A percentile compares a stretch with the other conserved stretches of the same genome.
phyloP scores from a whole-genome alignment of 1,140 invertebrate genomes.

The Aphelinus certus region DNA sequence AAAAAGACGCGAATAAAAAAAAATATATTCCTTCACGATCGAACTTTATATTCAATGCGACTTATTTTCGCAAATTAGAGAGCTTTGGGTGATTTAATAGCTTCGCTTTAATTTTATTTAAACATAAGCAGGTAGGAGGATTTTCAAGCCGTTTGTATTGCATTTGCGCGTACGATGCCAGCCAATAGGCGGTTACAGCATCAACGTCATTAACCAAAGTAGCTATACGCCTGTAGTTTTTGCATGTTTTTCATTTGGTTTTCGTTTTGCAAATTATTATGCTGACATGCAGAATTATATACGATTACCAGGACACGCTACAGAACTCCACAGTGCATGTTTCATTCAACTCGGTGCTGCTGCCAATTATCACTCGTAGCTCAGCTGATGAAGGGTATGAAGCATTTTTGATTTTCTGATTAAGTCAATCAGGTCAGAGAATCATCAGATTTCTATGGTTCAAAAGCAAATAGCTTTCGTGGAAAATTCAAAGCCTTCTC shows the following conservation, averaged over 20 bases:
- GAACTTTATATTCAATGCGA: slow-evolving; percentile 21
- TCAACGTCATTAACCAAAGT: background rate
- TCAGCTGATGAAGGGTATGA: background rate
- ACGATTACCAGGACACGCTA: slow-evolving; percentile 15
- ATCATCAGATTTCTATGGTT: too few species aligned
- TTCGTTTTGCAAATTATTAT: background rate
- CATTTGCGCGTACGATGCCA: background rate
- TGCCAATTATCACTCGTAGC: slow-evolving; percentile 2
- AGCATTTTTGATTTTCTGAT: too few species aligned
- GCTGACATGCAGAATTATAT: slow-evolving; percentile 26
- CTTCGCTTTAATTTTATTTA: slow-evolving; percentile 5
- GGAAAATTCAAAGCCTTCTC: too few species aligned
- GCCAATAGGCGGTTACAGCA: background rate
- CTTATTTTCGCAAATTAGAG: slow-evolving; percentile 8
- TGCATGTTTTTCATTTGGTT: background rate
- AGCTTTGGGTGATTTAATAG: background rate
- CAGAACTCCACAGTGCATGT: slow-evolving; percentile 20
- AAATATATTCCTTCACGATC: background rate
- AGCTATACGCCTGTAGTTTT: background rate
- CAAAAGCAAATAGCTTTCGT: too few species aligned
- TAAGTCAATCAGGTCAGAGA: too few species aligned
- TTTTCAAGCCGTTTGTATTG: background rate
- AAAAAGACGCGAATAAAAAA: background rate
- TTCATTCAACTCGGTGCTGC: slow-evolving; percentile 25
- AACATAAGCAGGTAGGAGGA: background rate